phyloP scores from a whole-genome alignment of 2,888 invertebrate species.

The Tetheella fluctuosa region DNA sequence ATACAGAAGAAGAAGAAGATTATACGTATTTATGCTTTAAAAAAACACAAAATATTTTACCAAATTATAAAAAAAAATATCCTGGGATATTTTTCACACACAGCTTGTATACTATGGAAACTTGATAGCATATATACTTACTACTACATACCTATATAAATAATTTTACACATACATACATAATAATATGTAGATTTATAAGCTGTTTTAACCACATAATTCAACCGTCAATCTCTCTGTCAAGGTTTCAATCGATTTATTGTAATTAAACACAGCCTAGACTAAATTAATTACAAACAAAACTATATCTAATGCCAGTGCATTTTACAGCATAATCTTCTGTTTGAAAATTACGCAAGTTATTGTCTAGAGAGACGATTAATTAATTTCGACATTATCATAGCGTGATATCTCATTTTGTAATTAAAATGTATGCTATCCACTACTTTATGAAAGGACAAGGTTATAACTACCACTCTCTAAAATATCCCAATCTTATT shows the following conservation, averaged over 20 bases:
- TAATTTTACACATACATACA: background rate
- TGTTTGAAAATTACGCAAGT: background rate
- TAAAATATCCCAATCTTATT: no score
- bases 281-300: background rate
- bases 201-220: background rate
- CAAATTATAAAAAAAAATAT: no score
- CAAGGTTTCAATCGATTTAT: no score
- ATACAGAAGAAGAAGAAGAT: no score
- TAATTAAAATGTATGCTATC: background rate
- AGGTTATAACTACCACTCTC: no score
- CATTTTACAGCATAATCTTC: conserved; percentile 2
- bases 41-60: no score
- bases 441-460: background rate
- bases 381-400: background rate
- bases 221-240: background rate
- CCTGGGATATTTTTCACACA: no score
- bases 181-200: background rate
- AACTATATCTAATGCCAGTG: background rate
- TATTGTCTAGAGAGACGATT: background rate
- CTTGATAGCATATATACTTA: no score
- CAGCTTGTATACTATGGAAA: no score
- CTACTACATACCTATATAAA: no score
- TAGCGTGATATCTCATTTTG: background rate
- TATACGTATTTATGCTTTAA: no score
- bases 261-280: background rate